A percentile compares a stretch with the other conserved stretches of the same genome.
phyloP scores from a whole-genome alignment of 2,888 invertebrate species.

The Chymomyza fuscimana region DNA sequence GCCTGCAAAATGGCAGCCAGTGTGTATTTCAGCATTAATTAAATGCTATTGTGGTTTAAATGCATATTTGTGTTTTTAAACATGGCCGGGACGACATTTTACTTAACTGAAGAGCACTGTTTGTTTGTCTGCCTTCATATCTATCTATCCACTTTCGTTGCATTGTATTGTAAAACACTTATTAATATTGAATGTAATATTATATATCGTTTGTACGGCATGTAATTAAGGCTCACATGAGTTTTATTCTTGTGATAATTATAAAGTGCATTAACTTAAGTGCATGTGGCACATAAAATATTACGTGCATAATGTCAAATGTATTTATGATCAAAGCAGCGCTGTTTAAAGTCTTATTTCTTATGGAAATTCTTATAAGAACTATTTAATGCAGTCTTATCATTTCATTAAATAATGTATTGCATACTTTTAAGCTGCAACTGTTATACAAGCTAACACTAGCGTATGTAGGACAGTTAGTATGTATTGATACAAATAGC shows the following conservation, averaged over 20 bases:
- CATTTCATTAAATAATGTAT: constrained; percentile 1
- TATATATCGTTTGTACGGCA: background rate
- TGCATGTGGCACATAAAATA: background rate
- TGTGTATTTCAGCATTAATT: constrained; percentile 65
- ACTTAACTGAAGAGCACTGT: background rate
- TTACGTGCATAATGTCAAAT: background rate
- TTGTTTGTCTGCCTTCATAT: background rate
- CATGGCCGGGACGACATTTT: background rate
- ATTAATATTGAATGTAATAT: constrained; percentile 30
- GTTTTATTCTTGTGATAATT: background rate
- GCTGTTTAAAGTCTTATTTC: no score
- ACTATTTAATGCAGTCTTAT: background rate
- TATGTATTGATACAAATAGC: no score
- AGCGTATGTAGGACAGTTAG: background rate
- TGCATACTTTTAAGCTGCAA: constrained; percentile 23
- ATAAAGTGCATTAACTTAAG: background rate
- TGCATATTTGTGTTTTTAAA: constrained; percentile 41
- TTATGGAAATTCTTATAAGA: no score
- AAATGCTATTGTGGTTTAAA: constrained; percentile 65
- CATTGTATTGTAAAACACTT: constrained; percentile 40
- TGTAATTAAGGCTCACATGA: background rate
- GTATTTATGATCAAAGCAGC: background rate
- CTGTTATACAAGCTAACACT: background rate
- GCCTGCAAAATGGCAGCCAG: constrained; percentile 31
- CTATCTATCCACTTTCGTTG: constrained; percentile 40